Percentiles rank a stretch among this genome's conserved stretches.
Conservation (phyloP, 2,888 invertebrate genomes). For the Meliscaeva auricollis region DNA sequence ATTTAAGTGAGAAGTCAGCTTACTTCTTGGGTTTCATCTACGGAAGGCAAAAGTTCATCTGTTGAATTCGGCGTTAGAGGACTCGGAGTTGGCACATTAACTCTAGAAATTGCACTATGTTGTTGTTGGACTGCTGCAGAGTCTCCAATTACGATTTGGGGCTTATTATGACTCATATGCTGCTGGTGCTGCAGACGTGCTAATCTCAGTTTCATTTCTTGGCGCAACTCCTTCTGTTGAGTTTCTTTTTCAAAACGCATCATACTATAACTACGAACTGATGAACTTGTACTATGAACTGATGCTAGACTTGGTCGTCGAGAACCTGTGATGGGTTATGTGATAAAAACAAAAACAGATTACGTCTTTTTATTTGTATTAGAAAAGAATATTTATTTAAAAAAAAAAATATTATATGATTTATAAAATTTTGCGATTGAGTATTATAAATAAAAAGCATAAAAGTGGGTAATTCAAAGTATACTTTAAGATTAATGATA, state of each 20-base stretch:
- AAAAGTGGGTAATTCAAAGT: slow-evolving; percentile 50
- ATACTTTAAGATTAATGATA: background rate
- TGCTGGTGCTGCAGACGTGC: slow-evolving; percentile 87
- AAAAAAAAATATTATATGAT: slow-evolving; percentile 6
- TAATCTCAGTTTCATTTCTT: slow-evolving; percentile 91
- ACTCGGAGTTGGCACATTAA: slow-evolving; percentile 87
- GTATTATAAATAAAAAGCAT: slow-evolving; percentile 47
- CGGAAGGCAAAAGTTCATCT: slow-evolving; percentile 92
- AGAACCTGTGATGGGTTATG: slow-evolving; percentile 87
- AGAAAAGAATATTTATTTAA: background rate
- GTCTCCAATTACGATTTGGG: slow-evolving; percentile 85
- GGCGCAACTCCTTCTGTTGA: slow-evolving; percentile 91
- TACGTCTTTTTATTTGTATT: background rate
- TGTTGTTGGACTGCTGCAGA: slow-evolving; percentile 79
- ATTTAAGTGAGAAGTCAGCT: slow-evolving; percentile 15
- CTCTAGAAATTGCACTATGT: slow-evolving; percentile 80
- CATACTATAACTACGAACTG: slow-evolving; percentile 92
- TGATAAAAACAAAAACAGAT: slow-evolving; percentile 18
- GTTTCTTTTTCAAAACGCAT: slow-evolving; percentile 92
- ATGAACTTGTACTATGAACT: slow-evolving; percentile 93
- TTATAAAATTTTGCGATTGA: slow-evolving; percentile 28
- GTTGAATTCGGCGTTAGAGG: slow-evolving; percentile 93
- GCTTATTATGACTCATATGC: slow-evolving; percentile 85
- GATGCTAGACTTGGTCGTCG: slow-evolving; percentile 94
- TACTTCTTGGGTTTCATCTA: slow-evolving; percentile 92